Percentiles rank a stretch among this genome's conserved stretches.
These are phyloP conservation scores for Dryoscopus gambensis DNA, from an alignment of 2,113 vertebrate species.

Conservation along the genomic window DNA sequence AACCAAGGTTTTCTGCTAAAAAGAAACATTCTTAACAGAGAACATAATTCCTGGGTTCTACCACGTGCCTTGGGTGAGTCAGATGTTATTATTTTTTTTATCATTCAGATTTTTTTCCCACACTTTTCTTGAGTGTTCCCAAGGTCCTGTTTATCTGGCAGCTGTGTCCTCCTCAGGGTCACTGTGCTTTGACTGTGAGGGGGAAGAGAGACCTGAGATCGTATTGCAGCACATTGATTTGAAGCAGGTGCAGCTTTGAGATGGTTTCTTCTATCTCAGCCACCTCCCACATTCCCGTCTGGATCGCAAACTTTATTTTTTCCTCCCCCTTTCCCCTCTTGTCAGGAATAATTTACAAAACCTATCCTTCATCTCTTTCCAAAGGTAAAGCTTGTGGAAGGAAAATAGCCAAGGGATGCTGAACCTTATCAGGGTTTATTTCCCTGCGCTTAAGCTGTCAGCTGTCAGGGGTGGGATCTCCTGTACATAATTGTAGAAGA, in stretches of 20 bases:
- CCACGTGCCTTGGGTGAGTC: not conserved
- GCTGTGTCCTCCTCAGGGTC: not conserved
- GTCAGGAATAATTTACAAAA: slow-evolving; percentile 49
- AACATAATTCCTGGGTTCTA: not conserved
- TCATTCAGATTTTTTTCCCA: not conserved
- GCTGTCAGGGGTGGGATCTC: not conserved
- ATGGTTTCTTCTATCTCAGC: slow-evolving; percentile 38
- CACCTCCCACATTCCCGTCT: slow-evolving; percentile 57
- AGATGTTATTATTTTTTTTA: not conserved
- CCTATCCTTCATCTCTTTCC: slow-evolving; percentile 48
- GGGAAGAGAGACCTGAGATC: not conserved
- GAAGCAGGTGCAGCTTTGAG: slow-evolving; percentile 42
- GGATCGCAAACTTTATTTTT: slow-evolving; percentile 21
- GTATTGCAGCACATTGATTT: slow-evolving; percentile 11
- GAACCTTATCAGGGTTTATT: slow-evolving; percentile 6
- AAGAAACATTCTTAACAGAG: not conserved
- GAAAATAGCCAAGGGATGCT: not conserved
- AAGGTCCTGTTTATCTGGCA: slow-evolving; percentile 4
- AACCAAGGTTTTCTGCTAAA: not conserved
- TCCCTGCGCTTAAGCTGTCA: not conserved
- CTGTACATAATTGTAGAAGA: not conserved
- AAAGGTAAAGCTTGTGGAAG: slow-evolving; percentile 23
- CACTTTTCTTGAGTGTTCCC: not conserved
- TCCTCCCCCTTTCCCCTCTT: not conserved
- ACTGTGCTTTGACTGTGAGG: not conserved